Evolutionary conservation across 2,797 vertebrate species (phyloP).

Genomic region (Falco rusticolus): DNA sequence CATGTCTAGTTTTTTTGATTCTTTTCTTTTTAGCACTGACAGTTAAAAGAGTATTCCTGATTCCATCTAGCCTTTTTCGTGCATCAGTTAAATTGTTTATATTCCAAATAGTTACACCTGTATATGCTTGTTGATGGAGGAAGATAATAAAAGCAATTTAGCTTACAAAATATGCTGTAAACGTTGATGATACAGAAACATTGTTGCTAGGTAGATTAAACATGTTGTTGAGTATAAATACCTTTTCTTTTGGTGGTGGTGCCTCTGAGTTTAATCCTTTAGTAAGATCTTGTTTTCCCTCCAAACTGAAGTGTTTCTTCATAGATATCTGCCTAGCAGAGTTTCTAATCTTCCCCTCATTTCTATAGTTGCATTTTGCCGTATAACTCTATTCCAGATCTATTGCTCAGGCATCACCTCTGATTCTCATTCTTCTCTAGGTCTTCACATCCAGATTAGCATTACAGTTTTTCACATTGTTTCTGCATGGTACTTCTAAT

Average conservation of each 20-base stretch:
- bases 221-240: background rate
- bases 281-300: background rate
- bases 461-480: background rate
- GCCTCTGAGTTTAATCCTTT: background rate
- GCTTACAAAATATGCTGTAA: background rate
- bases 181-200: background rate
- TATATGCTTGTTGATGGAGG: background rate
- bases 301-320: background rate
- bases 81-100: background rate
- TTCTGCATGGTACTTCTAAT: background rate
- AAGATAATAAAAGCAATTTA: background rate
- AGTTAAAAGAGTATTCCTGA: background rate
- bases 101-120: background rate
- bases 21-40: background rate
- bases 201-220: background rate
- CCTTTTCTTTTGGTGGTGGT: background rate
- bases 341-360: background rate
- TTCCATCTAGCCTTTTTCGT: background rate
- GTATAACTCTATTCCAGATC: background rate
- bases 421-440: background rate
- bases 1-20: background rate
- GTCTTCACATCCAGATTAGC: background rate
- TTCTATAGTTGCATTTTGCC: background rate
- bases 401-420: background rate
- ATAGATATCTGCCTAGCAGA: background rate